Base-by-base conservation (phyloP, 2,113 vertebrate genomes). In the Apteryx owenii region DNA sequence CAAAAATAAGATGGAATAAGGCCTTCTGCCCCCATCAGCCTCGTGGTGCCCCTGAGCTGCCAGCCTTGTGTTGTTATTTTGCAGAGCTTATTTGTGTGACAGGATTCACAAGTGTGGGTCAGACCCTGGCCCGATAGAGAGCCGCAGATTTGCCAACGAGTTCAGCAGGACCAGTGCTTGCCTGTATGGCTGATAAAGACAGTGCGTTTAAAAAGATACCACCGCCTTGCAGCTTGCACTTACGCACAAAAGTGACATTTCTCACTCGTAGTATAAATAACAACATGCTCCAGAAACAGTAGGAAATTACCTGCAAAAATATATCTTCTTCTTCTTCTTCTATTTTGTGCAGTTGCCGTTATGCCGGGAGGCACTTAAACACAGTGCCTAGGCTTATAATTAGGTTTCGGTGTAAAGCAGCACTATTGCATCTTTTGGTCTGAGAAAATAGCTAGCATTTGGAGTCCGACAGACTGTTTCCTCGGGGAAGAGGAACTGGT, bases 51-150 rank as follows among this genome's bases (percentile, higher is more conserved):
- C 75, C 51, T 81, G 88, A 88, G 76, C 88, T 94, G 92, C 69
- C 88, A 94, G 82, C 82, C 50, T 66, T 42, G 64, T 68, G 61
- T 10, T 94, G 82, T 75, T 85, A 19, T 88, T 96, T 84, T 84
- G 50, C 56, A 84, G 79, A 90, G 25, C 51, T 93, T 79, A 68
- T 94, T 88, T 94, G 64, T 97, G 88, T 94, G 93, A 83, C 75
- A 75, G 75, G 58, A 81, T 95, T 88, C 91, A 75, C 60, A 68
- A 88, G 89, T 16, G n/a, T 5, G 2, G 51, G n/a, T 90, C 82
- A 81, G 89, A 91, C 76, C 76, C 76, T 68, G 50, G 58, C 64
- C 44, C 23, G 26, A 22, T 51, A 81, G 81, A 25, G 81, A 83
- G 81, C 54, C 60, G 79, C 71, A 71, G 50, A 60, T 91, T 77